Percentiles rank a stretch among this genome's conserved stretches.
phyloP scores from a whole-genome alignment of 2,797 vertebrate genomes.

The Premnoplex brunnescens region DNA sequence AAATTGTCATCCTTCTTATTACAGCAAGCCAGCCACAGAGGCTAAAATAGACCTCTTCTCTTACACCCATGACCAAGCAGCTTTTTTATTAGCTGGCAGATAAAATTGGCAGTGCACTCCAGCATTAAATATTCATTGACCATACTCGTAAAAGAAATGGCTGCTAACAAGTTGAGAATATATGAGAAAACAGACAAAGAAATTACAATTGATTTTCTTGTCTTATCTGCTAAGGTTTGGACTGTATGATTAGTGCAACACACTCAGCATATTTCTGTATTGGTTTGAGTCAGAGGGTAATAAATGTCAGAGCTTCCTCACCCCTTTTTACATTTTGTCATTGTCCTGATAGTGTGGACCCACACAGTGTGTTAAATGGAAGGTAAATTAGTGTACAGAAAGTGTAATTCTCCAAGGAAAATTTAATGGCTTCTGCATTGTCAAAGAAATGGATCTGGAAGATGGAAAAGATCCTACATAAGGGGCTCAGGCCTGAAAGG shows the following conservation, averaged over 20 bases:
- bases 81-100: constrained; percentile 69
- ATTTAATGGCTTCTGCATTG: neutral
- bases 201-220: constrained; percentile 73
- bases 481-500: neutral
- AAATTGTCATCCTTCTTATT: constrained; percentile 77
- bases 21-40: constrained; percentile 39
- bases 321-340: neutral
- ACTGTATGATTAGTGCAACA: constrained; percentile 37
- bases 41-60: constrained; percentile 43
- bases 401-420: neutral
- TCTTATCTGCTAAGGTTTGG: constrained; percentile 39
- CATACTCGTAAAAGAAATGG: constrained; percentile 20
- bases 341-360: neutral
- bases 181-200: constrained; percentile 61
- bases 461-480: neutral
- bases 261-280: neutral
- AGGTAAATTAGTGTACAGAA: neutral
- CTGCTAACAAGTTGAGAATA: constrained; percentile 53
- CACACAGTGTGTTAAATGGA: neutral
- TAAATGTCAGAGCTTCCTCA: neutral
- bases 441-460: neutral
- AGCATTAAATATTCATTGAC: constrained; percentile 70
- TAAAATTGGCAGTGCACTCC: constrained; percentile 31
- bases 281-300: constrained; percentile 6
- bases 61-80: constrained; percentile 45